A percentile compares a stretch with the other conserved stretches of the same genome.
Conservation (phyloP, 2,113 vertebrate species). For the Petroica traversi region DNA sequence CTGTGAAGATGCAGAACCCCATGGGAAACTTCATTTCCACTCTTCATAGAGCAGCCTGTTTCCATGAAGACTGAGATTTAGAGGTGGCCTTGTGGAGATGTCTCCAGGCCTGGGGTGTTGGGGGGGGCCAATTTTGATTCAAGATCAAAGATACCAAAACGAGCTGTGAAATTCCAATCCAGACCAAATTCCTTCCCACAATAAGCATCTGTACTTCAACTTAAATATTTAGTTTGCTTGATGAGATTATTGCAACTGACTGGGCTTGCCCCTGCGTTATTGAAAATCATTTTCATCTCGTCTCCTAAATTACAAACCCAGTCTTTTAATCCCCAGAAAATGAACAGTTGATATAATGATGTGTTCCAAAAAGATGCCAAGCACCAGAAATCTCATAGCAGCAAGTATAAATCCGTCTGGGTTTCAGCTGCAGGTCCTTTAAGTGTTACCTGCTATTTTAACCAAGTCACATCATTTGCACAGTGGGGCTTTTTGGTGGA, state of each 20-base stretch:
- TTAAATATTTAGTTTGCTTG: background rate
- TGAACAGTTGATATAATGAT: background rate
- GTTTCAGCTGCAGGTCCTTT: background rate
- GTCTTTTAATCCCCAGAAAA: background rate
- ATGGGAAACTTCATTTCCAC: background rate
- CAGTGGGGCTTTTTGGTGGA: background rate
- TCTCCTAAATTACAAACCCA: background rate
- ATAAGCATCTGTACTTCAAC: background rate
- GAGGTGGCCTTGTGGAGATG: background rate
- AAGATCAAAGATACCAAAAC: background rate
- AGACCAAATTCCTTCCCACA: background rate
- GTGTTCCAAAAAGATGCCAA: background rate
- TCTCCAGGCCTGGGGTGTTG: background rate
- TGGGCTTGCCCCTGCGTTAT: background rate
- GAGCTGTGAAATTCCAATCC: background rate
- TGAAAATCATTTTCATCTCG: background rate
- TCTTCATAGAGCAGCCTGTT: background rate
- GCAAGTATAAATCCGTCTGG: background rate
- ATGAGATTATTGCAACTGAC: background rate
- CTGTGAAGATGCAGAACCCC: background rate
- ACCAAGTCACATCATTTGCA: background rate
- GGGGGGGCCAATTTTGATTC: background rate
- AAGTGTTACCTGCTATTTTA: constrained; percentile 14
- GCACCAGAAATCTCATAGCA: background rate
- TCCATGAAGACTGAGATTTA: background rate